phyloP scores from a whole-genome alignment of 92 coral and sea anemone species.

The Porites lobata region DNA sequence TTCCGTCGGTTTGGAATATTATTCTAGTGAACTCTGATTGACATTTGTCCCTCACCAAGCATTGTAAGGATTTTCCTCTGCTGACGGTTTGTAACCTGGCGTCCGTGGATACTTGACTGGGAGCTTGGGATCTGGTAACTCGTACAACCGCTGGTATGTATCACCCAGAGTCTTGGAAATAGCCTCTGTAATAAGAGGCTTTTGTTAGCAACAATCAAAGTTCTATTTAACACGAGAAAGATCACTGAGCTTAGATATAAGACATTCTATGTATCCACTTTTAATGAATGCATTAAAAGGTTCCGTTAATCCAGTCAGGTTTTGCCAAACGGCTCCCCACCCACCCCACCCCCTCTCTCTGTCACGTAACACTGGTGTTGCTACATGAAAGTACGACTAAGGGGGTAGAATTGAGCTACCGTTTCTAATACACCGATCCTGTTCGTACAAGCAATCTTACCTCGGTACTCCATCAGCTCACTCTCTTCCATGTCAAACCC shows the following conservation, averaged over 20 bases:
- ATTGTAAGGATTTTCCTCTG: conserved; percentile 77
- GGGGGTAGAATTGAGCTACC: not conserved
- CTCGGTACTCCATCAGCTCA: conserved; percentile 71
- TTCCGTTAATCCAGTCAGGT: too few species aligned
- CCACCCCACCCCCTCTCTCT: too few species aligned
- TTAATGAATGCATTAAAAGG: too few species aligned
- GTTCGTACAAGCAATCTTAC: conserved; percentile 1
- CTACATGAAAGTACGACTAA: too few species aligned
- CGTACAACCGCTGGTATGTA: conserved; percentile 69
- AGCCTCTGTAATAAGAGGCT: conserved; percentile 13
- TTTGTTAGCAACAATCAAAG: too few species aligned
- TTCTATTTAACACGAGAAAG: too few species aligned
- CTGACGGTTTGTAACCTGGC: conserved; percentile 80
- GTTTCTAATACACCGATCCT: too few species aligned
- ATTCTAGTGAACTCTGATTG: not conserved
- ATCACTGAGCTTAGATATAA: too few species aligned
- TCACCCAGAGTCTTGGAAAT: conserved; percentile 43
- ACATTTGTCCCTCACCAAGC: conserved; percentile 74
- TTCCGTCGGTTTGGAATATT: too few species aligned
- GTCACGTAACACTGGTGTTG: too few species aligned
- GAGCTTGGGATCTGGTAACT: conserved; percentile 80
- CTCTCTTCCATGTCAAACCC: conserved; percentile 66
- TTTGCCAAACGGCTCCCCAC: too few species aligned
- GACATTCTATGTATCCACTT: too few species aligned
- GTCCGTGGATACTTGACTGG: conserved; percentile 90